Percentiles rank a stretch among this genome's conserved stretches.
Conservation (phyloP, 2,888 invertebrate species). For the Rotaria magnacalcarata region DNA sequence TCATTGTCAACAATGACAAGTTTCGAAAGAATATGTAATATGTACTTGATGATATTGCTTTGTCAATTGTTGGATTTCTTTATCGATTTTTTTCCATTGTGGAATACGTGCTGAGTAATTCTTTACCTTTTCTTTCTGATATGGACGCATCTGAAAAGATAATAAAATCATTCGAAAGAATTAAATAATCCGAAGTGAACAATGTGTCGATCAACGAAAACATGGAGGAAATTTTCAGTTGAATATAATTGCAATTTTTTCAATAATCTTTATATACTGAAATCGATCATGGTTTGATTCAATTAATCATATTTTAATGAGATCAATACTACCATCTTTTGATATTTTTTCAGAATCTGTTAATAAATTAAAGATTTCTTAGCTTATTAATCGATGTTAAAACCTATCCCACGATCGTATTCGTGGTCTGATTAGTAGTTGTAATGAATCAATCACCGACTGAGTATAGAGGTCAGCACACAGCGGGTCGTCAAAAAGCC, state of each 20-base stretch:
- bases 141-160: not conserved
- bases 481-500: too few species aligned
- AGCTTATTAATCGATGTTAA: too few species aligned
- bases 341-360: not conserved
- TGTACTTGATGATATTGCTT: not conserved
- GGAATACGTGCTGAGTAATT: conserved; percentile 19
- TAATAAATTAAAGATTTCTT: not conserved
- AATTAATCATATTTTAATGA: not conserved
- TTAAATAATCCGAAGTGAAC: not conserved
- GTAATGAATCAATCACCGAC: too few species aligned
- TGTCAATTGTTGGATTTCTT: conserved; percentile 20
- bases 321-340: not conserved
- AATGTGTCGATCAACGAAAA: not conserved
- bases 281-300: not conserved
- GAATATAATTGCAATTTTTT: not conserved
- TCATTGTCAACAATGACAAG: too few species aligned
- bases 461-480: too few species aligned
- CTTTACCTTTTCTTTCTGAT: not conserved
- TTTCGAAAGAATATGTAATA: not conserved
- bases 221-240: not conserved
- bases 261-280: not conserved
- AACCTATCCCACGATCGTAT: too few species aligned
- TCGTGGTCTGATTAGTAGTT: too few species aligned
- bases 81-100: conserved; percentile 33
- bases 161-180: too few species aligned